phyloP scores from a whole-genome alignment of 2,888 invertebrate genomes.

The Scrobipalpa atriplicella region DNA sequence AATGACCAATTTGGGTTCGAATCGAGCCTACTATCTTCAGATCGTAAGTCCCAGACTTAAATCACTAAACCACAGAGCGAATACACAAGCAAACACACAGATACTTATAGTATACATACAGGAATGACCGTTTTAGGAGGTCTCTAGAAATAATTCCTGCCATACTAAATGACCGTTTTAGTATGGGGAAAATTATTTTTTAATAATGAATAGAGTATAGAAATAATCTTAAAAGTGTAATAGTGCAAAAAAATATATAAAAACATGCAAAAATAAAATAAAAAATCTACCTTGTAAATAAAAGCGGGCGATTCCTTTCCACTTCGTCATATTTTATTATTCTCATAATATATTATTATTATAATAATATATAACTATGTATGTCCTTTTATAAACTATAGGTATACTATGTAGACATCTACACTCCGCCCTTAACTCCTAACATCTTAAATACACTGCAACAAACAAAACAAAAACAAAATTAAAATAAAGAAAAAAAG shows the following conservation, averaged over 20 bases:
- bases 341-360: conserved; percentile 81
- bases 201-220: too few relatives aligned
- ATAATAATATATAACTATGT: conserved; percentile 82
- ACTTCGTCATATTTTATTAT: conserved; percentile 66
- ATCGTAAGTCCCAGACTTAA: too few relatives aligned
- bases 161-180: too few relatives aligned
- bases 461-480: conserved; percentile 66
- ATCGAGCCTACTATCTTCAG: too few relatives aligned
- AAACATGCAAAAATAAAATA: conserved; percentile 51
- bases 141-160: neutral
- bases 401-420: conserved; percentile 81
- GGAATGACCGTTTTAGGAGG: neutral
- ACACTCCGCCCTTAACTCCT: conserved; percentile 76
- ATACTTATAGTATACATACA: too few relatives aligned
- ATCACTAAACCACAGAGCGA: too few relatives aligned
- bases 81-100: too few relatives aligned
- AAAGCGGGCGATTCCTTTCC: conserved; percentile 74
- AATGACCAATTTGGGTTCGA: too few relatives aligned
- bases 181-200: too few relatives aligned
- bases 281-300: conserved; percentile 70
- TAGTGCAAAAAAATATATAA: conserved; percentile 27
- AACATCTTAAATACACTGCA: conserved; percentile 82
- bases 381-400: conserved; percentile 80
- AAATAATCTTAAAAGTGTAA: neutral
- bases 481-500: conserved; percentile 62